Conservation (phyloP, 1,140 invertebrate species). For the Drosophila mayri region DNA sequence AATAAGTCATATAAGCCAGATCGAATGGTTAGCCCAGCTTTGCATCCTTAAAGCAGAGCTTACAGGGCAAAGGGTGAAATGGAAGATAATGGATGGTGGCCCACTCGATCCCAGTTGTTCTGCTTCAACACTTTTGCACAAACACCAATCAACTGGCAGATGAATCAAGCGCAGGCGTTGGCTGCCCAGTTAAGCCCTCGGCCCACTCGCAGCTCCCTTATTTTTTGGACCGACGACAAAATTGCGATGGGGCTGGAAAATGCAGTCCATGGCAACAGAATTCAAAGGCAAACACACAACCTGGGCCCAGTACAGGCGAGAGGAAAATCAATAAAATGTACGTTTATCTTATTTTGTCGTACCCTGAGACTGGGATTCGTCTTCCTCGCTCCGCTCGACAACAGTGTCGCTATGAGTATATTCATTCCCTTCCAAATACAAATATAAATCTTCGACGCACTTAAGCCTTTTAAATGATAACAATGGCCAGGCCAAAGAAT, state of each 20-base stretch:
- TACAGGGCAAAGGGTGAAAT: slow-evolving; percentile 17
- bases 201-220: slow-evolving; percentile 9
- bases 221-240: slow-evolving; percentile 61
- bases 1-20: slow-evolving; percentile 1
- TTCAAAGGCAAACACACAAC: slow-evolving; percentile 35
- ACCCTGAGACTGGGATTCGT: slow-evolving; percentile 47
- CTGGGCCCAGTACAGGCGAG: slow-evolving; percentile 39
- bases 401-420: slow-evolving; percentile 8
- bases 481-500: slow-evolving; percentile 56
- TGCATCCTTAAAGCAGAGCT: slow-evolving; percentile 26
- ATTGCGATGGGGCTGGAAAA: slow-evolving; percentile 39
- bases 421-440: slow-evolving; percentile 59
- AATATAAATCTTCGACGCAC: slow-evolving; percentile 78
- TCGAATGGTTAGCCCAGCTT: slow-evolving; percentile 8
- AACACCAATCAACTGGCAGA: slow-evolving; percentile 64
- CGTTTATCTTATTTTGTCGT: slow-evolving; percentile 65
- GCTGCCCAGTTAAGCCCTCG: slow-evolving; percentile 47
- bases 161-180: slow-evolving; percentile 71
- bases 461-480: slow-evolving; percentile 83
- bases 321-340: slow-evolving; percentile 78
- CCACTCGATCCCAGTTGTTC: slow-evolving; percentile 56
- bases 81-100: slow-evolving; percentile 39
- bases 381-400: neutral
- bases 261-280: slow-evolving; percentile 63
- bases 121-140: slow-evolving; percentile 63